Base-by-base conservation (phyloP, 1,140 invertebrate species). In the Triops longicaudatus region DNA sequence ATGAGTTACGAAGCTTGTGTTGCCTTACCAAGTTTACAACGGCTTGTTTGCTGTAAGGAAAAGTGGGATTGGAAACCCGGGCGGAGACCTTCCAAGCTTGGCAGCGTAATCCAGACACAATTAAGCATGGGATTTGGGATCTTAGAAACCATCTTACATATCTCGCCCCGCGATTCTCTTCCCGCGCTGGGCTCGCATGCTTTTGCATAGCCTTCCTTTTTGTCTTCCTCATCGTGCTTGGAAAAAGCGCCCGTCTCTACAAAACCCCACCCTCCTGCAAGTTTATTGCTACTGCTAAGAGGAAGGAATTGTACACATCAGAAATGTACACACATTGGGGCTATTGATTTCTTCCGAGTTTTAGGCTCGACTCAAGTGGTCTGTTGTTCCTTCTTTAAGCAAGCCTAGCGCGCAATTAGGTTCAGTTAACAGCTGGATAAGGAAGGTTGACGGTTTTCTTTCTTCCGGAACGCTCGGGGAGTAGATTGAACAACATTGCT, bases 91-190 rank as follows among this genome's bases (percentile, higher is more conserved):
- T 63, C 50, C 50, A 63, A 63, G 50, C 50, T 63, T 63, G 50
- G 14, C 17, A 63, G 17, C 50, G 50, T 63, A 63, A 63, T 63
- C 50, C 50, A 63, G 50, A 63, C 50, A 63, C 50, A 63, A 63
- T 63, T 63, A 63, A 63, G 50, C 50, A 63, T 63, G 50, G 50
- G 50, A 63, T 63, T 63, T 63, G 50, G 50, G 50, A 63, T 63
- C 50, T 63, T 63, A 11, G 22, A 63, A 63, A 63, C 1, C 50
- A n/a, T 63, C 50, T 5, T 63, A 63, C 50, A 63, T 63, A 63
- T 14, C 50, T 63, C n/a, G n/a, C 31, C 14, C 50, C 50, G 50
- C 50, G 14, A 63, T 63, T 63, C 22, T 63, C 50, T 63, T 63
- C 50, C 50, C 1, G 10, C 50, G 0, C 50, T 22, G 50, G 22